phyloP scores from a whole-genome alignment of 2,888 invertebrate species.

The Agrotis exclamationis region DNA sequence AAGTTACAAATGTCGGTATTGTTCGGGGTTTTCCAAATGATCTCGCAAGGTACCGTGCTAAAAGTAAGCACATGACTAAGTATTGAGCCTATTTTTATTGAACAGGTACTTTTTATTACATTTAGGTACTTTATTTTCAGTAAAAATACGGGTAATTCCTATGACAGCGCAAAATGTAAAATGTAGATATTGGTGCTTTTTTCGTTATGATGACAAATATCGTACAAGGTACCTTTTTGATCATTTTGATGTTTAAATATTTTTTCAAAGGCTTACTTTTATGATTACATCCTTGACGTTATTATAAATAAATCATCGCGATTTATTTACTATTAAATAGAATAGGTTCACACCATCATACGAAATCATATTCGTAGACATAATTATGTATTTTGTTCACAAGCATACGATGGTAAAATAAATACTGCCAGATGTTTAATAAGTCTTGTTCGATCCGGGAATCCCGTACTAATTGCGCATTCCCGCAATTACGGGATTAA shows the following conservation, averaged over 20 bases:
- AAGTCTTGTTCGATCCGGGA: too few species aligned
- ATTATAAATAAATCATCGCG: not conserved
- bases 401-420: too few species aligned
- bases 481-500: too few species aligned
- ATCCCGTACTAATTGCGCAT: too few species aligned
- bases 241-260: not conserved
- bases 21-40: conserved; percentile 48
- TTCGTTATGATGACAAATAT: not conserved
- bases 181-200: not conserved
- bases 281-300: not conserved
- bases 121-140: not conserved
- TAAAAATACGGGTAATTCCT: conserved; percentile 8
- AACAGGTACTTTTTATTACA: conserved; percentile 20
- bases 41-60: conserved; percentile 10
- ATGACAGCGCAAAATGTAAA: conserved; percentile 4
- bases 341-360: too few species aligned
- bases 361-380: too few species aligned
- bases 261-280: not conserved
- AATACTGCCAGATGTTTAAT: too few species aligned
- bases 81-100: conserved; percentile 1
- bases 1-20: not conserved
- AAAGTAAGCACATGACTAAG: conserved; percentile 28
- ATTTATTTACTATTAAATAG: too few species aligned
- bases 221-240: not conserved
- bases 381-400: too few species aligned